Evolutionary conservation across 2,113 vertebrate genomes (phyloP), one percentile per base, ranked within the genome.

Genomic region (Orycteropus afer): DNA sequence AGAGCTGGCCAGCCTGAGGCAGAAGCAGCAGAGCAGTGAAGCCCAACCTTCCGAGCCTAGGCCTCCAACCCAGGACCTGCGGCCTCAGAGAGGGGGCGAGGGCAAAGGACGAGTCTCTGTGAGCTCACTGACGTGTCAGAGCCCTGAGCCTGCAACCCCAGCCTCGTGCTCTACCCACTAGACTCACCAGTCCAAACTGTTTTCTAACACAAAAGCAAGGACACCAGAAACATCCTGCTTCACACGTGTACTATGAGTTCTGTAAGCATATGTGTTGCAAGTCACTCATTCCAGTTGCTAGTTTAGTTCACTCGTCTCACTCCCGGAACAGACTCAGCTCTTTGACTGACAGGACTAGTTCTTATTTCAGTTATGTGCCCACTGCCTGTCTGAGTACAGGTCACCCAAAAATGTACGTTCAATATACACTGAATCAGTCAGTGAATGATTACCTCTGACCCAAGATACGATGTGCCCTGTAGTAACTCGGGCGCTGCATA

Each of bases 401-500:
- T 95, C 57, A 86, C 57, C 87, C 91, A 49, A 67, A 88, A 90
- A 91, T 76, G 13, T 34, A 81, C 59, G 40, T 12, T 92, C 15
- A 73, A 53, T 81, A 73, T 53, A 80, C 59, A 87, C 0, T 76
- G 69, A 93, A 40, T 87, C 86, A 87, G 90, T 69, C 55, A 59
- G 47, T 93, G 49, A 95, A 94, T 23, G 88, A 82, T 1, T 97
- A 99, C 99, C 99, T 99, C 99, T 73, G 99, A 99, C 37, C 99
- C 99, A 81, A 99, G 99, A 74, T 99, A 99, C 0, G 99, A 98
- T 98, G 99, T 99, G 81, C 99, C 99, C 97, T 99, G 99, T 96
- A 99, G 99, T 96, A 99, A 98, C 95, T 99, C 99, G 40, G 99
- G 99, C 7, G 99, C 99, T 80, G 99, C 99, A 42, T 99, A 99